These are phyloP conservation scores for Apodemia zela DNA, from an alignment of 2,888 invertebrate genomes.

Conservation along the genomic window DNA sequence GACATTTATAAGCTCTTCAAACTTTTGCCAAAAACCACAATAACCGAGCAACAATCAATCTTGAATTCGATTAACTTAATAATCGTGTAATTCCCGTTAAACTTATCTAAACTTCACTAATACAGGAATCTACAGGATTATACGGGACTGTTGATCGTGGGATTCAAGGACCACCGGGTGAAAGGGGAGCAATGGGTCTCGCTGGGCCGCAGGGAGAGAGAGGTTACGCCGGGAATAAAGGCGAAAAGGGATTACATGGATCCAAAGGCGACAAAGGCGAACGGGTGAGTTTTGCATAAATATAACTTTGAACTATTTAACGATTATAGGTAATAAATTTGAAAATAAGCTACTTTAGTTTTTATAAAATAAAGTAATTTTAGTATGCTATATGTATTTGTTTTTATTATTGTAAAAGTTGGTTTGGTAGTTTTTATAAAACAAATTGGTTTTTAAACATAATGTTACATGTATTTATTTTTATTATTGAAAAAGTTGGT, in stretches of 20 bases:
- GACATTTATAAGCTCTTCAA: not conserved
- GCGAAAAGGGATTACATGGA: conserved; percentile 81
- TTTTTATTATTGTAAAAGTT: no score
- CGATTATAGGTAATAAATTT: conserved; percentile 17
- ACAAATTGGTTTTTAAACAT: no score
- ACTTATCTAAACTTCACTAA: conserved; percentile 45
- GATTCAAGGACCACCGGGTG: conserved; percentile 84
- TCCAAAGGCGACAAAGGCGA: conserved; percentile 86
- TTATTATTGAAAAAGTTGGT: no score
- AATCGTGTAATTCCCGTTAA: conserved; percentile 1
- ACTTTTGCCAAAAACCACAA: not conserved
- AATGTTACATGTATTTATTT: no score
- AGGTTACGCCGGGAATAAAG: conserved; percentile 81
- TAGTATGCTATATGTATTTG: no score
- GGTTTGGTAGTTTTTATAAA: no score
- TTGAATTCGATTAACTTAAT: conserved; percentile 1
- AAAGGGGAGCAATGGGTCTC: conserved; percentile 84
- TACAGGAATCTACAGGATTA: conserved; percentile 73
- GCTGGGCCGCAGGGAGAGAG: conserved; percentile 83
- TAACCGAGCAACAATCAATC: not conserved
- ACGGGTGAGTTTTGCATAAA: conserved; percentile 78
- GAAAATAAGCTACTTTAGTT: not conserved
- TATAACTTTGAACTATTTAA: conserved; percentile 15
- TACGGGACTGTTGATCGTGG: conserved; percentile 78
- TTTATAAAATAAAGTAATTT: not conserved